A percentile compares a stretch with the other conserved stretches of the same genome.
Conservation (phyloP, 2,113 vertebrate species). For the Barbus barbus region DNA sequence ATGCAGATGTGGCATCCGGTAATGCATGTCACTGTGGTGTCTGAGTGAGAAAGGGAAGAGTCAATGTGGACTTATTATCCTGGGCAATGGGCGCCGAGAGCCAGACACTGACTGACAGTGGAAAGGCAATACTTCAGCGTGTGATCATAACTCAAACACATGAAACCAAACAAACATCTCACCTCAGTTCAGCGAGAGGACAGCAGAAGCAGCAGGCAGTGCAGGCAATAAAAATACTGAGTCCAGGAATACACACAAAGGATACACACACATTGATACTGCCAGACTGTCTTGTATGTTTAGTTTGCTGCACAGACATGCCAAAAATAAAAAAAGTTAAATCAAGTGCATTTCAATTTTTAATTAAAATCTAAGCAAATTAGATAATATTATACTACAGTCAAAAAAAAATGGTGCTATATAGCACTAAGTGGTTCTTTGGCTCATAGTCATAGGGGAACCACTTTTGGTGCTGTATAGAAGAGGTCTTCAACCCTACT, state of each 20-base stretch:
- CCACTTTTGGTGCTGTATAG: too few relatives aligned
- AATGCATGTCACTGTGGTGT: slow-evolving; percentile 25
- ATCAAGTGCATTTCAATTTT: too few relatives aligned
- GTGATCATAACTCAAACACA: slow-evolving; percentile 32
- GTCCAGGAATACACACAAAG: not conserved
- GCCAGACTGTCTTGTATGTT: not conserved
- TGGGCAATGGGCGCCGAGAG: not conserved
- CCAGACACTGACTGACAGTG: slow-evolving; percentile 12
- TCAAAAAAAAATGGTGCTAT: too few relatives aligned
- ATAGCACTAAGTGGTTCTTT: too few relatives aligned
- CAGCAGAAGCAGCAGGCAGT: not conserved
- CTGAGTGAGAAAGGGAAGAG: not conserved
- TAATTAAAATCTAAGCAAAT: too few relatives aligned
- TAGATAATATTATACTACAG: too few relatives aligned
- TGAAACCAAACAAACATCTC: slow-evolving; percentile 20
- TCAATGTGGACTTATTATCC: slow-evolving; percentile 21
- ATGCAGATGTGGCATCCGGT: slow-evolving; percentile 13
- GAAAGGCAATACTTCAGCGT: not conserved
- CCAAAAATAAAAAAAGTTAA: too few relatives aligned
- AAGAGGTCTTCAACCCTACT: too few relatives aligned
- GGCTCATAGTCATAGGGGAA: too few relatives aligned
- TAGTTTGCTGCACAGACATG: not conserved
- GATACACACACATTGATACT: not conserved
- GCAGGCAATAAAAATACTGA: not conserved
- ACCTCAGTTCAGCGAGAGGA: slow-evolving; percentile 7